Evolutionary conservation across 2,113 vertebrate species (phyloP).

Genomic region (Pachycephala philippinensis): DNA sequence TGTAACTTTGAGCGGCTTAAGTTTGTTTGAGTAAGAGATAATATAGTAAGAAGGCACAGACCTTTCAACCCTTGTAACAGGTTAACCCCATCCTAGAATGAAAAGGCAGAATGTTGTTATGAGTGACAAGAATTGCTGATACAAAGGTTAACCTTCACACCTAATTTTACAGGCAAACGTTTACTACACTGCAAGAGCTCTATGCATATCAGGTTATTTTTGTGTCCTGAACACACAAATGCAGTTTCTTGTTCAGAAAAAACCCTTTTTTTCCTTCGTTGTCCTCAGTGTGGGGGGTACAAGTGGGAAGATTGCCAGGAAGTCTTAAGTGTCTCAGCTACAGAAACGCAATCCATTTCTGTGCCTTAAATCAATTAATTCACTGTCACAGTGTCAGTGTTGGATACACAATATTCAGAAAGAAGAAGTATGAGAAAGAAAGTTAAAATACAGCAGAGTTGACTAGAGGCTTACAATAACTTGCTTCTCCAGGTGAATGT

Average conservation of each 20-base stretch:
- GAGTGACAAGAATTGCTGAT: slow-evolving; percentile 32
- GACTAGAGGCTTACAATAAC: not conserved
- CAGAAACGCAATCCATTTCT: not conserved
- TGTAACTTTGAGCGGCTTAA: slow-evolving; percentile 39
- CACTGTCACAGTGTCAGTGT: not conserved
- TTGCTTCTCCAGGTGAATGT: not conserved
- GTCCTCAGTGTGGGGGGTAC: not conserved
- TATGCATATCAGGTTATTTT: not conserved
- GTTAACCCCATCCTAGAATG: not conserved
- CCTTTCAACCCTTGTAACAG: slow-evolving; percentile 31
- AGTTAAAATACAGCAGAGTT: not conserved
- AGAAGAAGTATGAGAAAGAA: not conserved
- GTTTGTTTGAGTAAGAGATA: slow-evolving; percentile 18
- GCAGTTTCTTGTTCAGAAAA: not conserved
- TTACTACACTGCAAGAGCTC: slow-evolving; percentile 3
- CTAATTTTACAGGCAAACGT: slow-evolving; percentile 32
- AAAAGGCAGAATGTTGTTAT: slow-evolving; percentile 31
- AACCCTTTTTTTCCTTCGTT: not conserved
- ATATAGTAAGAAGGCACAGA: slow-evolving; percentile 64
- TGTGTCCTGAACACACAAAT: slow-evolving; percentile 15
- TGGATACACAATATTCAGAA: not conserved
- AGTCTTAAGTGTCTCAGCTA: not conserved
- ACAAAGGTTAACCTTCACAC: slow-evolving; percentile 7
- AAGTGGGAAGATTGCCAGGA: not conserved
- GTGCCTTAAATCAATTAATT: not conserved